A percentile compares a stretch with the other conserved stretches of the same genome.
phyloP scores from a whole-genome alignment of 1,140 invertebrate genomes.

The Drosophila sp. region DNA sequence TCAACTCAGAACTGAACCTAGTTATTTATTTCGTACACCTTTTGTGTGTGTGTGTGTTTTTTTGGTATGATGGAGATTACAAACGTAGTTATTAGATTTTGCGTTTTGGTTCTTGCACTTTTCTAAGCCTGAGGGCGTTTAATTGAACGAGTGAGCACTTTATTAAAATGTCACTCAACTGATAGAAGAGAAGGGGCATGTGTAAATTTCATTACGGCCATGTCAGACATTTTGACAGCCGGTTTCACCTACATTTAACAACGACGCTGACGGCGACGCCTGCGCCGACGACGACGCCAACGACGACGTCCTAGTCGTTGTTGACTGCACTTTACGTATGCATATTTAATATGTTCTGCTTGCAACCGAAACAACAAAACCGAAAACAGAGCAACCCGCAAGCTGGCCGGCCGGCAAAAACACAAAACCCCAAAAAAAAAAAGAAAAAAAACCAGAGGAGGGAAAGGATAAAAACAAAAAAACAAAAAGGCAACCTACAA shows the following conservation, averaged over 20 bases:
- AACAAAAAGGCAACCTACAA: constrained; percentile 1
- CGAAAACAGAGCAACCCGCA: constrained; percentile 38
- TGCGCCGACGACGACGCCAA: constrained; percentile 24
- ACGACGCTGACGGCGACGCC: constrained; percentile 15
- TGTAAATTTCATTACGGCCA: constrained; percentile 74
- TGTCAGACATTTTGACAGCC: constrained; percentile 75
- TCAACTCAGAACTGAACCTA: too few species aligned
- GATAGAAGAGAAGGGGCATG: constrained; percentile 32
- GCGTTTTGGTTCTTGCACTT: constrained; percentile 3
- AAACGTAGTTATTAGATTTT: constrained; percentile 6
- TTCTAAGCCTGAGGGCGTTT: constrained; percentile 52
- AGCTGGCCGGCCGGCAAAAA: constrained; percentile 16
- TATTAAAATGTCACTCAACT: constrained; percentile 80
- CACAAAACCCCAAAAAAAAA: constrained; percentile 20
- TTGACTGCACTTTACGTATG: constrained; percentile 56
- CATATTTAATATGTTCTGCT: constrained; percentile 69
- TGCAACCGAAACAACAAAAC: constrained; percentile 40
- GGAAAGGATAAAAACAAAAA: constrained; percentile 31
- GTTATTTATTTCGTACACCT: background rate
- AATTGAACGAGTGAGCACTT: constrained; percentile 81
- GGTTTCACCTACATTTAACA: constrained; percentile 74
- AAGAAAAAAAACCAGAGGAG: constrained; percentile 23
- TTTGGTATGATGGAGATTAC: background rate
- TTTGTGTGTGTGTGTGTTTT: background rate
- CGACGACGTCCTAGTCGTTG: background rate